phyloP scores from a whole-genome alignment of 2,797 vertebrate species.

The Hydrolagus colliei region DNA sequence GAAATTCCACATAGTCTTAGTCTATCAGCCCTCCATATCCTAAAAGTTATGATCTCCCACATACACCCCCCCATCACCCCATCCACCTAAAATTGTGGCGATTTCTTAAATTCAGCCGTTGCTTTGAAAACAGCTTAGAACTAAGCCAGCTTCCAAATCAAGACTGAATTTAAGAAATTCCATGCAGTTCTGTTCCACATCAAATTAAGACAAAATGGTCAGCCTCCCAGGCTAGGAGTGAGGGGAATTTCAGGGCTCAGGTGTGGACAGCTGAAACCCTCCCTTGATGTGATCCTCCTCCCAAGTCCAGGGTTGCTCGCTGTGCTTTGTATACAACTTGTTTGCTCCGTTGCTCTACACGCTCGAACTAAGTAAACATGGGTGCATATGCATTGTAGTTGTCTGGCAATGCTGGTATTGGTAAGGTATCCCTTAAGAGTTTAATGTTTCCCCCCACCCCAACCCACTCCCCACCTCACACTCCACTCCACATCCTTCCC shows the following conservation, averaged over 20 bases:
- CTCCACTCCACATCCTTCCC: constrained; percentile 57
- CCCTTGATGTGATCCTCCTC: constrained; percentile 12
- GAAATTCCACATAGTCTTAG: constrained; percentile 39
- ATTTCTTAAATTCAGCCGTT: too few relatives aligned
- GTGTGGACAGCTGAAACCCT: constrained; percentile 7
- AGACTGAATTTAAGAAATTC: too few relatives aligned
- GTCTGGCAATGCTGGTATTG: constrained; percentile 32
- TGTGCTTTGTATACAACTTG: constrained; percentile 55
- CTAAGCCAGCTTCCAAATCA: too few relatives aligned
- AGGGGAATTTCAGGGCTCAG: background rate
- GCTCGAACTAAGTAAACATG: constrained; percentile 40
- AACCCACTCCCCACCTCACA: constrained; percentile 44
- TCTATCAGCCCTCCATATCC: constrained; percentile 40
- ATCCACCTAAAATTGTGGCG: constrained; percentile 16
- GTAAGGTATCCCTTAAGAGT: constrained; percentile 46
- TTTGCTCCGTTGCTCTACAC: constrained; percentile 52
- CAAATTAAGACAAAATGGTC: too few relatives aligned
- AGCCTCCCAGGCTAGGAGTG: too few relatives aligned
- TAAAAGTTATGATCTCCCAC: constrained; percentile 34
- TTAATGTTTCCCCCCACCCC: constrained; percentile 42
- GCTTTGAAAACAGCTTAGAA: too few relatives aligned
- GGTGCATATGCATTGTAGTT: constrained; percentile 43
- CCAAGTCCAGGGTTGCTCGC: constrained; percentile 77
- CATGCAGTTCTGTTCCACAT: too few relatives aligned
- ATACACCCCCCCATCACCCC: constrained; percentile 36